phyloP scores from a whole-genome alignment of 2,797 vertebrate genomes.

The Myotis pilosus region DNA sequence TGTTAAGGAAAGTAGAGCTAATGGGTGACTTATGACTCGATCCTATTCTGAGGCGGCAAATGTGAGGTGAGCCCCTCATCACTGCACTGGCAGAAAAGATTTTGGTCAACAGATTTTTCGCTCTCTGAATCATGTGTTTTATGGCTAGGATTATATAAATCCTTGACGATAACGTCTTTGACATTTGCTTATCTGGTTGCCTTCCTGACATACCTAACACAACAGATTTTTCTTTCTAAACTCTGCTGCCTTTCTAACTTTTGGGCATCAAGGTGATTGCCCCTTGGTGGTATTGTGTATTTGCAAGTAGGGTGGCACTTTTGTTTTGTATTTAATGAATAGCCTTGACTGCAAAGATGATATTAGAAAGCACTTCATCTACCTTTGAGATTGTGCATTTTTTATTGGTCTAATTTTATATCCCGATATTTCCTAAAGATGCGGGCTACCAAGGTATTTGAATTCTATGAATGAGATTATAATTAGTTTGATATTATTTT shows the following conservation, averaged over 20 bases:
- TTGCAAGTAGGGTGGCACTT: background rate
- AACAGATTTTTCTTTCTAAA: background rate
- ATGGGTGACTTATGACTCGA: background rate
- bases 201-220: background rate
- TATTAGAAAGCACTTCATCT: background rate
- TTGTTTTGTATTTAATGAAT: background rate
- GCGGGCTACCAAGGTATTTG: background rate
- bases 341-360: background rate
- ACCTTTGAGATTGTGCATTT: background rate
- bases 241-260: constrained; percentile 3
- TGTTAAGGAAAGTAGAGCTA: background rate
- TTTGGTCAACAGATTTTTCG: background rate
- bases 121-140: background rate
- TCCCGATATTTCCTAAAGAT: constrained; percentile 1
- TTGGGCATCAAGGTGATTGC: background rate
- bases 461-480: background rate
- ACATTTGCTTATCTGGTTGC: background rate
- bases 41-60: fast-evolving
- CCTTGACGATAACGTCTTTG: background rate
- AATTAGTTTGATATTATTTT: constrained; percentile 6
- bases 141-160: background rate
- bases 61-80: background rate
- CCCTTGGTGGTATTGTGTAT: background rate
- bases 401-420: background rate
- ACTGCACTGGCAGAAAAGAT: background rate